Evolutionary conservation across 1,140 invertebrate genomes (phyloP).

Genomic region (Maniola jurtina): DNA sequence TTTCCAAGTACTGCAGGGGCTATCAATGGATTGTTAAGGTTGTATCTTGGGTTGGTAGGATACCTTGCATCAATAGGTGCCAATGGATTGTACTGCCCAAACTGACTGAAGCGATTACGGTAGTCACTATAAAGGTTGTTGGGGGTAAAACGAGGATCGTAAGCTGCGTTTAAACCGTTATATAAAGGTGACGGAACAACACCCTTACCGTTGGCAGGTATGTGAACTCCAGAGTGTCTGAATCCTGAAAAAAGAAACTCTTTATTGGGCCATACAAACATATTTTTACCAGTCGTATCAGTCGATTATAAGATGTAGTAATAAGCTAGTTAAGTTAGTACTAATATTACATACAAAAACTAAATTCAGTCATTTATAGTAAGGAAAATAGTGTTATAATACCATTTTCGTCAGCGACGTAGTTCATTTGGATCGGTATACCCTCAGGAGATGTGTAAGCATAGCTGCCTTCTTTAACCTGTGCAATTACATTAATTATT

Average conservation of each 20-base stretch:
- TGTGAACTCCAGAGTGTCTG: conserved; percentile 62
- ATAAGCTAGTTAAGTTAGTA: no score
- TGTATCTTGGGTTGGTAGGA: conserved; percentile 38
- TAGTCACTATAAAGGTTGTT: conserved; percentile 33
- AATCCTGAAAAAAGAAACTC: conserved; percentile 52
- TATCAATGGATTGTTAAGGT: conserved; percentile 39
- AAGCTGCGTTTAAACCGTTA: conserved; percentile 31
- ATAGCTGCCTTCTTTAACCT: conserved; percentile 83
- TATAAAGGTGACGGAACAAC: conserved; percentile 28
- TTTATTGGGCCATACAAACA: not conserved
- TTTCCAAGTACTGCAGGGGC: not conserved
- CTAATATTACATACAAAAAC: not conserved
- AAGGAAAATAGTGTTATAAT: conserved; percentile 22
- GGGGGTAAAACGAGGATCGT: conserved; percentile 45
- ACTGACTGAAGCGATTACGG: conserved; percentile 18
- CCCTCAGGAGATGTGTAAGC: conserved; percentile 90
- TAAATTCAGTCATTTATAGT: not conserved
- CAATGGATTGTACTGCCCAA: conserved; percentile 36
- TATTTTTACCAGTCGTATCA: no score
- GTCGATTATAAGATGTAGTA: no score
- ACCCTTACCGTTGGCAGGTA: conserved; percentile 59
- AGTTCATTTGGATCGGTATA: conserved; percentile 81
- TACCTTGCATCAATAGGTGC: conserved; percentile 46
- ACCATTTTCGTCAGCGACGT: conserved; percentile 82
- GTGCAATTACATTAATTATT: conserved; percentile 15